These are phyloP conservation scores for Halocaridina rubra DNA, from an alignment of 2,888 invertebrate species.

Conservation along the genomic window DNA sequence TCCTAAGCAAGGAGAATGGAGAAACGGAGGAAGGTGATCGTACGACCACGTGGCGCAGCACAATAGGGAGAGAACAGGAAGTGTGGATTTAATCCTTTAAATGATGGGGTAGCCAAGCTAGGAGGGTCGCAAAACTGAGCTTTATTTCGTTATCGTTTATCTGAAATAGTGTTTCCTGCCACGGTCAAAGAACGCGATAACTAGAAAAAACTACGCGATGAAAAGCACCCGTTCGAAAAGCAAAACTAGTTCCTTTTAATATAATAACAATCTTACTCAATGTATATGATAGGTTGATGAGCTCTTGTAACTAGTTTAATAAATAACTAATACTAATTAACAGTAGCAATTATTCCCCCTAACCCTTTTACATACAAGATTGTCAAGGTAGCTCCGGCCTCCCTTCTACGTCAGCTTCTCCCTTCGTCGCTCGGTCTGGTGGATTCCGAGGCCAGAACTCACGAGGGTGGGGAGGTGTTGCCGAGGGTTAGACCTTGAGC, in stretches of 20 bases:
- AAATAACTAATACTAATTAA: constrained; percentile 56
- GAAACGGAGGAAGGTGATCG: no score
- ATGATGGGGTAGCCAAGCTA: no score
- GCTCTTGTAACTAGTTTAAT: constrained; percentile 55
- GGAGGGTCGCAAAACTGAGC: no score
- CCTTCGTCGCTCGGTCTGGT: no score
- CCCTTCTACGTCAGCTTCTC: background rate
- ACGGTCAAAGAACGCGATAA: constrained; percentile 9
- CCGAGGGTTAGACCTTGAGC: no score
- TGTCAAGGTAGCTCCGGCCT: constrained; percentile 33
- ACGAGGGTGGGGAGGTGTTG: no score
- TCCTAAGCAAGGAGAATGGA: no score
- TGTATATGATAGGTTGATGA: constrained; percentile 52
- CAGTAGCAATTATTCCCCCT: constrained; percentile 58
- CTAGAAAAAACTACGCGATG: constrained; percentile 36
- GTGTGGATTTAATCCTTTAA: no score
- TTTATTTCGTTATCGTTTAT: no score
- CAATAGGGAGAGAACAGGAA: no score
- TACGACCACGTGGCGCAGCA: no score
- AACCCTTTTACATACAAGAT: constrained; percentile 57
- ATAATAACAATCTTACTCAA: constrained; percentile 27
- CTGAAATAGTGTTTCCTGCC: constrained; percentile 46
- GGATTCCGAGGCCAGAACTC: no score
- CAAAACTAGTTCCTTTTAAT: constrained; percentile 28
- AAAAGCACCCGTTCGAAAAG: constrained; percentile 49